Evolutionary conservation across 2,797 vertebrate genomes (phyloP).

Genomic region (Vultur gryphus): DNA sequence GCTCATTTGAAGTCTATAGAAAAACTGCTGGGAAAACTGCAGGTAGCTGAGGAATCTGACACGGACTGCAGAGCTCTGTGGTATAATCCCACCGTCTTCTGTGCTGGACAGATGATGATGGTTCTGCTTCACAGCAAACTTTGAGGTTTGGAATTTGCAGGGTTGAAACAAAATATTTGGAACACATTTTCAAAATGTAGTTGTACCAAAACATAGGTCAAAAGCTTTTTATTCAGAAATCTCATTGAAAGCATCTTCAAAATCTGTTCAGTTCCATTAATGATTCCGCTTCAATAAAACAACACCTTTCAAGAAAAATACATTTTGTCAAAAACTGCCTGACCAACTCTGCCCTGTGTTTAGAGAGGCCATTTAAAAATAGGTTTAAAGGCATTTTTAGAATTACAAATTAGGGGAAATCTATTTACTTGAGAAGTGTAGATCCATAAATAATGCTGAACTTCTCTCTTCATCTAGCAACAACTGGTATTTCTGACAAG

Average conservation of each 20-base stretch:
- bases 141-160: neutral
- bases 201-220: neutral
- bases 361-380: constrained; percentile 18
- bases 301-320: neutral
- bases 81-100: neutral
- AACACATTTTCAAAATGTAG: neutral
- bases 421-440: constrained; percentile 15
- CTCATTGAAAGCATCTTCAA: neutral
- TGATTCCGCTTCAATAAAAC: neutral
- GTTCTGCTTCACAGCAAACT: neutral
- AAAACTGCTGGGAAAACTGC: neutral
- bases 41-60: neutral
- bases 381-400: constrained; percentile 15
- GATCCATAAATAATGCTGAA: neutral
- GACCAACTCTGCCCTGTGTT: neutral
- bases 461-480: constrained; percentile 19
- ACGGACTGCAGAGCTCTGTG: neutral
- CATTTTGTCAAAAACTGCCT: neutral
- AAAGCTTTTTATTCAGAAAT: neutral
- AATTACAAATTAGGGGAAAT: constrained; percentile 28
- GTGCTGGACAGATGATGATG: neutral
- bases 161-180: neutral
- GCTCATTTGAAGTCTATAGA: neutral
- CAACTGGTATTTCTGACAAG: constrained; percentile 1
- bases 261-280: neutral